A percentile compares a stretch with the other conserved stretches of the same genome.
These are phyloP conservation scores for Austrofundulus limnaeus DNA, from an alignment of 2,113 vertebrate species.

Conservation along the genomic window DNA sequence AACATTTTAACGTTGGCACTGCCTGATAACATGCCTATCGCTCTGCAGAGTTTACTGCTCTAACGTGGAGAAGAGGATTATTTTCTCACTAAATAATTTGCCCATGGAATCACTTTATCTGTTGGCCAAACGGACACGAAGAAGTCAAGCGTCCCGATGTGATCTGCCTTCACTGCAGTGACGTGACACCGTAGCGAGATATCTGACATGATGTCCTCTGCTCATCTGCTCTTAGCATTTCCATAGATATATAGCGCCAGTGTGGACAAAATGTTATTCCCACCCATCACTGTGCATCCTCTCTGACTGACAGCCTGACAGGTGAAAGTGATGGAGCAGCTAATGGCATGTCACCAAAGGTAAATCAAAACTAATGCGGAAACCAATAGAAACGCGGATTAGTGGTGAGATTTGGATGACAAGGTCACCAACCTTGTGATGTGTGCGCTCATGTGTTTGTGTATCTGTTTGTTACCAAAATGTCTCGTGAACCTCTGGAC, in stretches of 20 bases:
- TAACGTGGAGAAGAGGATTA: slow-evolving; percentile 35
- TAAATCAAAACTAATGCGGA: slow-evolving; percentile 74
- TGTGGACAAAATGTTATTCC: slow-evolving; percentile 57
- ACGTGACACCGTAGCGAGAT: slow-evolving; percentile 51
- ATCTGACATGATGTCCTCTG: slow-evolving; percentile 60
- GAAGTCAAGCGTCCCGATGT: slow-evolving; percentile 32
- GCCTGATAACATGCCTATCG: slow-evolving; percentile 45
- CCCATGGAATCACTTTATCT: slow-evolving; percentile 46
- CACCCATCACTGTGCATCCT: slow-evolving; percentile 57
- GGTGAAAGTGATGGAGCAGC: slow-evolving; percentile 74
- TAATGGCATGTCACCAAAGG: slow-evolving; percentile 74
- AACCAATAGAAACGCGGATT: slow-evolving; percentile 54
- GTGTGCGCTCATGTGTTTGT: not conserved
- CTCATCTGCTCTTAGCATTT: slow-evolving; percentile 47
- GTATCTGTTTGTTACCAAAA: slow-evolving; percentile 24
- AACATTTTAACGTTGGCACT: slow-evolving; percentile 34
- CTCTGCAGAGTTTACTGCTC: slow-evolving; percentile 17
- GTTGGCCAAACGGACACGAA: slow-evolving; percentile 43
- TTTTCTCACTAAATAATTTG: slow-evolving; percentile 29
- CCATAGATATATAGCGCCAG: slow-evolving; percentile 47
- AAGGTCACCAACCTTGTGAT: slow-evolving; percentile 50
- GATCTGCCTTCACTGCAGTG: slow-evolving; percentile 20
- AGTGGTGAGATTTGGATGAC: slow-evolving; percentile 27
- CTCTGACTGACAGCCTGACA: slow-evolving; percentile 75
- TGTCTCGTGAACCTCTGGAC: too few relatives aligned